Base-by-base conservation (phyloP, 2,797 vertebrate species). In the Arnoldichthys spilopterus region DNA sequence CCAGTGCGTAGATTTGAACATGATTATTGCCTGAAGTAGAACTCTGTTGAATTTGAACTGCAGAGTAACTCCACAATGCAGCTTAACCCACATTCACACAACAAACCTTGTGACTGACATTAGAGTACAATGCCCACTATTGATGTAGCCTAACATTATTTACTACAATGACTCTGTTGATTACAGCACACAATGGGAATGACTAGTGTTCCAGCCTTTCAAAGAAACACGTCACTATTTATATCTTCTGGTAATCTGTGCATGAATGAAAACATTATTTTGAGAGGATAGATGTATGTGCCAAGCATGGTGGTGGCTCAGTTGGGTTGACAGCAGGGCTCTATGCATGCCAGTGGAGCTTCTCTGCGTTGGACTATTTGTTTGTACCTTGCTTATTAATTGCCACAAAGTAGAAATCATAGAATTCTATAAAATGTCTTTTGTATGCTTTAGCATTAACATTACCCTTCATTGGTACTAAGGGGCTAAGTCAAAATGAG, bases 121-220 rank as follows among this genome's bases (percentile, higher is more conserved):
- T 67, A 47, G 40, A 67, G 64, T 15, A 67, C 40, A 67, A 67
- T 24, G 63, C 3, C 40, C 16, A 16, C 64, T 43, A 67, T 47
- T 67, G 40, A 67, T 47, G 40, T 47, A 28, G 40, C 28, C 26
- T 67, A 47, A 43, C 15, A n/a, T 67, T 18, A 16, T 47, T 6
- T 5, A 5, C 6, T 67, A 47, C 64, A 67, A 47, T 26, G 64
- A 13, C 20, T 28, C 64, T 47, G 47, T 28, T 67, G 40, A 67
- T 12, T 8, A 0, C 64, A 67, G 64, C 24, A 28, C 64, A 47
- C 22, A 47, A 28, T 40, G 4, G 40, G 22, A 67, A 67, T 47
- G 22, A 28, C 22, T 8, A 47, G 13, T 2, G 24, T 43, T 43
- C 11, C 63, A 43, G 63, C 22, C 22, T 43, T 1, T 45, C 63